phyloP scores from a whole-genome alignment of 2,888 invertebrate genomes.

The Apodemia zela region DNA sequence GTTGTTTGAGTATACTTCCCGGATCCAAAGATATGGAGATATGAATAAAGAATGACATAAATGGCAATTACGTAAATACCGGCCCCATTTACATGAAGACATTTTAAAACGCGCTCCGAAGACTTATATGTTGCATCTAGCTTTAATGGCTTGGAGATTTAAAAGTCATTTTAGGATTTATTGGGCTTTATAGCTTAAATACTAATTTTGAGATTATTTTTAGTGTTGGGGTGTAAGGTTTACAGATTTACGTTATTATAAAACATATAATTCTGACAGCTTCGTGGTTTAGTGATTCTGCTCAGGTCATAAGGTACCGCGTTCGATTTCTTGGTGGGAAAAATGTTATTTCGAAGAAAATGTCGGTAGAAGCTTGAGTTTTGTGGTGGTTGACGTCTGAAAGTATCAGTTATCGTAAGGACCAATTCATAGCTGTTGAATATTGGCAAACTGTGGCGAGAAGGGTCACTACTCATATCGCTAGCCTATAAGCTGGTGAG shows the following conservation, averaged over 20 bases:
- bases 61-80: conserved; percentile 14
- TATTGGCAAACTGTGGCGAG: no score
- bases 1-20: not conserved
- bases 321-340: not conserved
- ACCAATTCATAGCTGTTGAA: no score
- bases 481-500: no score
- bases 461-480: no score
- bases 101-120: conserved; percentile 1
- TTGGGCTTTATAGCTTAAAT: not conserved
- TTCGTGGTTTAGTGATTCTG: no score
- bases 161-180: conserved; percentile 8
- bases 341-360: no score
- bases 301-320: not conserved
- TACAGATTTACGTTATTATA: not conserved
- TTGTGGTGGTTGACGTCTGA: no score
- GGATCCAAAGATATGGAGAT: not conserved
- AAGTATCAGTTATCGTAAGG: no score
- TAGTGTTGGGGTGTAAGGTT: not conserved
- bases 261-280: not conserved
- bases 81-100: conserved; percentile 5
- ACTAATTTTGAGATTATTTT: conserved; percentile 17
- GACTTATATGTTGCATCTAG: conserved; percentile 7
- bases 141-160: conserved; percentile 11
- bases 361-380: no score
- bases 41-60: conserved; percentile 11